Evolutionary conservation across 2,888 invertebrate species (phyloP), one percentile per base, ranked within the genome.

Genomic region (Coremacera marginata): DNA sequence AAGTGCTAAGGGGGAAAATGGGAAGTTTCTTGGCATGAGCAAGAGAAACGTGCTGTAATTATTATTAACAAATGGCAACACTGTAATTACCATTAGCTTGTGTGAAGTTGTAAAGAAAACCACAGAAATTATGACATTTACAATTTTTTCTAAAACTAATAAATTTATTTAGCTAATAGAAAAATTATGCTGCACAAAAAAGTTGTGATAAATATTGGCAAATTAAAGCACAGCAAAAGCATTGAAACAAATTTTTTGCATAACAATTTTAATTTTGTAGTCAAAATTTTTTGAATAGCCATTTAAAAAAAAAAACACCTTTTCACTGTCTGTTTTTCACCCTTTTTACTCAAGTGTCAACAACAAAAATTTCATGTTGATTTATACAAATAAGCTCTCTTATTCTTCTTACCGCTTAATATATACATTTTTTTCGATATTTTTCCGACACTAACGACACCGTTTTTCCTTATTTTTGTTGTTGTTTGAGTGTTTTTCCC

Each of bases 21-120:
- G 1, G 11, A 11, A 11, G 7, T 8, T 37, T 37, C 57, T 14
- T 60, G 25, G 57, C 55, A 5, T 77, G 37, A 37, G 74, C 22
- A 22, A 70, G 57, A 77, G 70, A 70, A 71, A 63, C 70, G 31
- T 65, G 27, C 34, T 16, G 34, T 65, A 75, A 80, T 80, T 67
- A 78, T 73, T 79, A 68, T 55, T 60, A 75, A 70, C 70, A 77
- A 62, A 68, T 67, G 63, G 73, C 31, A 70, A 74, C 65, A 70
- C 68, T 67, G 70, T 76, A 80, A 78, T 70, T 78, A 75, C 7
- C 27, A 52, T 62, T 63, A 49, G 44, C 11, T 44, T 44, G 3
- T 44, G 2, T 1, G 14, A 11, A 14, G 2, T 11, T 44, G 44
- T 44, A 14, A 44, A 1, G 14, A 4, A 3, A 14, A 11, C 1